Evolutionary conservation across 30 jellyfish, hydroid and myxozoan species (phyloP).

Genomic region (Aurelia sp.): DNA sequence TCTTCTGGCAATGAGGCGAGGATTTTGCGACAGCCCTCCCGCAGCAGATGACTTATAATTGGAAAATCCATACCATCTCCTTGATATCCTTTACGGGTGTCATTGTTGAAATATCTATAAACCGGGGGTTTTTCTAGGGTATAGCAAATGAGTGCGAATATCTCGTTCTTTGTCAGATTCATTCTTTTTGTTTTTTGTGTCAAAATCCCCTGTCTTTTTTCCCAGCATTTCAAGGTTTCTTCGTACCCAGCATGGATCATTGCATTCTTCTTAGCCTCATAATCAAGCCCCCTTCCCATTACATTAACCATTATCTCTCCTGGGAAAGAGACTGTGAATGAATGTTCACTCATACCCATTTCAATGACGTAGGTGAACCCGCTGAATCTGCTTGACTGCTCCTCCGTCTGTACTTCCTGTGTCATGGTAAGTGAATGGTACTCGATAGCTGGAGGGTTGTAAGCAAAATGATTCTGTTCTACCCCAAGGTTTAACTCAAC

Average conservation of each 20-base stretch:
- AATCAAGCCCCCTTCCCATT: constrained; percentile 69
- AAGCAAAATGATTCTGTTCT: constrained; percentile 11
- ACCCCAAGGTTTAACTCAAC: constrained; percentile 57
- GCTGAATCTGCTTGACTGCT: constrained; percentile 16
- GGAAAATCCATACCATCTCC: constrained; percentile 82
- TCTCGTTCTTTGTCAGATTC: constrained; percentile 48
- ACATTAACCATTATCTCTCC: constrained; percentile 75
- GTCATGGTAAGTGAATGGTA: constrained; percentile 23
- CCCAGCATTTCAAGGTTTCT: constrained; percentile 52
- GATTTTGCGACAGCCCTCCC: constrained; percentile 67
- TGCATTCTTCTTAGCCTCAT: constrained; percentile 79
- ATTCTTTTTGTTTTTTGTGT: constrained; percentile 19
- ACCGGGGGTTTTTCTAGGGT: constrained; percentile 76
- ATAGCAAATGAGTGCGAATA: constrained; percentile 67
- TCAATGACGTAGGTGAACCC: constrained; percentile 32
- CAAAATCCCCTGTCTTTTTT: constrained; percentile 1
- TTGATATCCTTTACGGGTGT: constrained; percentile 63
- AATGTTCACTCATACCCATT: constrained; percentile 60
- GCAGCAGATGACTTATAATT: constrained; percentile 54
- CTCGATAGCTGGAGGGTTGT: constrained; percentile 43
- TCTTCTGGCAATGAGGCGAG: constrained; percentile 23
- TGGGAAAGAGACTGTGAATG: constrained; percentile 58
- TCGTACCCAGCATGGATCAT: constrained; percentile 71
- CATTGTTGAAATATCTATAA: constrained; percentile 58
- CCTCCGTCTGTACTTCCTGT: not conserved